Conservation (phyloP, 1,140 invertebrate species). For the Stegodyphus dumicola region DNA sequence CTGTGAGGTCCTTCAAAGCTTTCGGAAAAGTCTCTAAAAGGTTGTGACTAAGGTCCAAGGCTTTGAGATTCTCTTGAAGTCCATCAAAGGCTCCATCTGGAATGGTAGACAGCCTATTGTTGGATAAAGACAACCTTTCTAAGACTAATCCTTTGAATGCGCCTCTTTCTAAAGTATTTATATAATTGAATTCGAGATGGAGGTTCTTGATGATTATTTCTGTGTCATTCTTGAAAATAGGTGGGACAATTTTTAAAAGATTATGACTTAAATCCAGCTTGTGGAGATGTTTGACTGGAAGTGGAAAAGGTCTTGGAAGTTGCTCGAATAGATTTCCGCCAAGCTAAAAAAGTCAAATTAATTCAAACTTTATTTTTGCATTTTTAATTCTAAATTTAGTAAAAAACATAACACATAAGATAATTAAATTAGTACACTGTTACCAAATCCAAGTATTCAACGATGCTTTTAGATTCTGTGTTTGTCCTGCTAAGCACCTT, state of each 20-base stretch:
- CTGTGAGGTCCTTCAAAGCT: constrained; percentile 74
- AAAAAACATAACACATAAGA: too few species aligned
- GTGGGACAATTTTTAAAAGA: constrained; percentile 73
- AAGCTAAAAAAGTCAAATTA: constrained; percentile 69
- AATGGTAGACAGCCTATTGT: constrained; percentile 78
- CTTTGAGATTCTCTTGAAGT: constrained; percentile 60
- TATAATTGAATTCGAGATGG: constrained; percentile 82
- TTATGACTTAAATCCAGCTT: constrained; percentile 89
- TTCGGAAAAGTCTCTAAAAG: constrained; percentile 67
- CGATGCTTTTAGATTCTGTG: too few species aligned
- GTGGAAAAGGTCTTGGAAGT: constrained; percentile 57
- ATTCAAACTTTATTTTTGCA: too few species aligned
- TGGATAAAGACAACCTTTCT: constrained; percentile 81
- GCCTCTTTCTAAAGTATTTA: constrained; percentile 74
- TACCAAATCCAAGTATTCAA: too few species aligned
- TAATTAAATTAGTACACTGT: too few species aligned
- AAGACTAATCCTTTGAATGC: constrained; percentile 78
- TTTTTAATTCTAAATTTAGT: too few species aligned
- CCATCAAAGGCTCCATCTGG: constrained; percentile 79
- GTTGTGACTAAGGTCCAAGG: constrained; percentile 65
- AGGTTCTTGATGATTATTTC: constrained; percentile 79
- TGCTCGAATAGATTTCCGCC: constrained; percentile 75
- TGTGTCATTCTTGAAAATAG: constrained; percentile 76
- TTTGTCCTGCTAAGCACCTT: too few species aligned
- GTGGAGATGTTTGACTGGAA: constrained; percentile 73